Base-by-base conservation (phyloP, 1,140 invertebrate genomes). In the Melitaea cinxia region DNA sequence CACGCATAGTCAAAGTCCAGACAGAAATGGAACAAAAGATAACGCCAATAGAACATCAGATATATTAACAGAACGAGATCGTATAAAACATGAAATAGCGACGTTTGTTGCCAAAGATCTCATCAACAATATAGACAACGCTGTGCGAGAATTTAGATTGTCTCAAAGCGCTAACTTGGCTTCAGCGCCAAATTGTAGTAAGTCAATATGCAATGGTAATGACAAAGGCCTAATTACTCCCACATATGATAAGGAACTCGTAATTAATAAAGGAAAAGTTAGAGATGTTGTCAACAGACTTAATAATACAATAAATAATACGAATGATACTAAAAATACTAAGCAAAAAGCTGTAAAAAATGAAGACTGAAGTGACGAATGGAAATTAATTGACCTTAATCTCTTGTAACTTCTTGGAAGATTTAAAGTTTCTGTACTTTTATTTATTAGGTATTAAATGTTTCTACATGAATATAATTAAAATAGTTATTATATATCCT, bases 201-300 rank as follows among this genome's bases (percentile, higher is more conserved):
- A 84, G 64, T 65, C 75, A 21, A 6, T 87, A 2, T 88, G 85
- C 39, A 91, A 91, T 72, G 86, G 85, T 15, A 81, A 78, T 28
- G 77, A 76, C 5, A 83, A 78, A 74, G 81, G 78, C 33, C 63
- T 88, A 61, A 88, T 88, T 15, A 89, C 84, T 1, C 86, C 88
- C 0, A 88, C 82, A 4, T 88, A 91, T 47, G 86, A 89, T 49
- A 89, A 86, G 60, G 87, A 85, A 60, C 71, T 91, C 17, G 89
- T 92, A 1, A 91, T 92, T 10, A 91, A 88, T 33, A 91, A 91
- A 72, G 90, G 90, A 2, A 91, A 91, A 70, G 91, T 92, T 7
- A 77, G 90, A 60, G 91, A 91, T 64, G 90, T 91, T 4, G 89
- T 92, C 0, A 89, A 91, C 33, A 84, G 84, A 75, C 84, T 92